These are phyloP conservation scores for Grammomys dolichurus DNA, from an alignment of 2,113 vertebrate genomes.

Conservation along the genomic window DNA sequence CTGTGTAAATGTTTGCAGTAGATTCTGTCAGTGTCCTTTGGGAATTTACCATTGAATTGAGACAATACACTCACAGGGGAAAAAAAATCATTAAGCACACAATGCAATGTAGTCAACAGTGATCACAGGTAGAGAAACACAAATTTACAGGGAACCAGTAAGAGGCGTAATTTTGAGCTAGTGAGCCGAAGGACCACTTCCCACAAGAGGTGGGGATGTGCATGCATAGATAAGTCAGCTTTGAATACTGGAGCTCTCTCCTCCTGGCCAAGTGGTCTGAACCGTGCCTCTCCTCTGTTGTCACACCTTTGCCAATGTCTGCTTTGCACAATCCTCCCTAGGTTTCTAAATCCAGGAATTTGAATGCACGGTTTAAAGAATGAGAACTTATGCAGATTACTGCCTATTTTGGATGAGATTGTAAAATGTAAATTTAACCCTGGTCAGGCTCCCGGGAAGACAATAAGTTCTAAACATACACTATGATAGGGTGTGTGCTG, in stretches of 20 bases:
- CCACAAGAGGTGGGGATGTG: too few species aligned
- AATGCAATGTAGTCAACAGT: background rate
- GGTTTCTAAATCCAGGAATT: background rate
- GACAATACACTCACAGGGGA: background rate
- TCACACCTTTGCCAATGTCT: background rate
- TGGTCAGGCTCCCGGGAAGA: background rate
- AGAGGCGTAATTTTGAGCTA: background rate
- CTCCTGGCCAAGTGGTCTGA: background rate
- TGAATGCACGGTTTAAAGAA: background rate
- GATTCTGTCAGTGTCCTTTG: constrained; percentile 22
- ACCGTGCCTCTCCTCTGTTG: background rate
- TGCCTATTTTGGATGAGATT: background rate
- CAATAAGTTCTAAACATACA: background rate
- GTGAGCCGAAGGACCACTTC: background rate
- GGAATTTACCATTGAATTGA: constrained; percentile 12
- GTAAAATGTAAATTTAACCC: background rate
- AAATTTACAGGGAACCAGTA: background rate
- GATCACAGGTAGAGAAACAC: background rate
- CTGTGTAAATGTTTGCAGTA: background rate
- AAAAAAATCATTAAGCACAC: background rate
- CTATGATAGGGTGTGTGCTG: background rate
- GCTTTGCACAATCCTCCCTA: background rate
- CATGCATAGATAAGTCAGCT: background rate
- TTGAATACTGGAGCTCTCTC: background rate
- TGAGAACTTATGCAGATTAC: background rate